Percentiles rank a stretch among this genome's conserved stretches.
phyloP scores from a whole-genome alignment of 2,888 invertebrate genomes.

The Leptopilina syphax region DNA sequence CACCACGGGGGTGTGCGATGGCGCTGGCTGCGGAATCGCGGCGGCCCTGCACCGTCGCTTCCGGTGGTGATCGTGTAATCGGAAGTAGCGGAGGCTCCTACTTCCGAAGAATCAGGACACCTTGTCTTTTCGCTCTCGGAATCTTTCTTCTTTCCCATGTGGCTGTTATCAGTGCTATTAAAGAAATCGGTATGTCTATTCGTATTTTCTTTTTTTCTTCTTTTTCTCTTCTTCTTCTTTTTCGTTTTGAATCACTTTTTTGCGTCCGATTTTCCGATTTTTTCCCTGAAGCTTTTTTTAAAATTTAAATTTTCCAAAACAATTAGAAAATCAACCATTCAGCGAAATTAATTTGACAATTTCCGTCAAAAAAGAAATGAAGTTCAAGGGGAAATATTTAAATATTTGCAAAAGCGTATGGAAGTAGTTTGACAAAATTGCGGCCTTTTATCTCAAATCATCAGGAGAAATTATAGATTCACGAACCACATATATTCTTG shows the following conservation, averaged over 20 bases:
- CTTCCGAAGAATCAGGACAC: conserved; percentile 46
- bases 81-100: conserved; percentile 52
- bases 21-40: conserved; percentile 70
- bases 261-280: no score
- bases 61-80: conserved; percentile 61
- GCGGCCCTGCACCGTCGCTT: conserved; percentile 68
- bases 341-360: not conserved
- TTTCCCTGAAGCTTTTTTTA: no score
- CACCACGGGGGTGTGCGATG: conserved; percentile 66
- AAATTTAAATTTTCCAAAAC: not conserved
- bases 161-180: conserved; percentile 53
- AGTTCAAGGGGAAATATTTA: no score
- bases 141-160: conserved; percentile 48
- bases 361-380: not conserved
- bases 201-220: not conserved
- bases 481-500: not conserved
- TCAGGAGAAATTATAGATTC: not conserved
- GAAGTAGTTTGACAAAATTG: no score
- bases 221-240: not conserved
- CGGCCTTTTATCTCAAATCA: not conserved
- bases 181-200: conserved; percentile 55
- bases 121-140: conserved; percentile 42
- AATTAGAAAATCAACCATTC: no score
- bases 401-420: no score
- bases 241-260: not conserved